Conservation (phyloP, 2,113 vertebrate genomes). For the Oreochromis aureus region DNA sequence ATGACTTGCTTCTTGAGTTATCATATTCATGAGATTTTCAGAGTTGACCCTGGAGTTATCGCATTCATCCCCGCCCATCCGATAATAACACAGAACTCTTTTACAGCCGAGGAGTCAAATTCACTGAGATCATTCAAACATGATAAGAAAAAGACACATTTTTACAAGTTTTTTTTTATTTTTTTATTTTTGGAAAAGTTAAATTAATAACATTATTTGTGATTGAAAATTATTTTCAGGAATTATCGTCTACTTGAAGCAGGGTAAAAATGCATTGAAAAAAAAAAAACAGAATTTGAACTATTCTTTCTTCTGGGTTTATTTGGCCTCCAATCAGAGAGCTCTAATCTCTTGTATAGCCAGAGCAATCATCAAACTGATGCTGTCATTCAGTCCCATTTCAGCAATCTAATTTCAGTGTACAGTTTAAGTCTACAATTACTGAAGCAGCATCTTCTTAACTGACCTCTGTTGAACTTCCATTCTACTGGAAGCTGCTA, state of each 20-base stretch:
- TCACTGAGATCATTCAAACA: not conserved
- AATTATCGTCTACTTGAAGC: not conserved
- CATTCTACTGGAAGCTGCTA: not conserved
- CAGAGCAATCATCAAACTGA: not conserved
- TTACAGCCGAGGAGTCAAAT: accelerated
- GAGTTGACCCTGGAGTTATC: not conserved
- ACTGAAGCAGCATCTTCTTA: not conserved
- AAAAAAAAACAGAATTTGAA: not conserved
- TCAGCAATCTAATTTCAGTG: not conserved
- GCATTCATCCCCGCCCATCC: not conserved
- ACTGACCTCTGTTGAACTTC: not conserved
- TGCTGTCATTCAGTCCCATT: not conserved
- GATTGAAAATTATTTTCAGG: not conserved
- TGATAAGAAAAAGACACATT: not conserved
- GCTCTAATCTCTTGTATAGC: not conserved
- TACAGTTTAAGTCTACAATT: not conserved
- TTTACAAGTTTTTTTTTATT: not conserved
- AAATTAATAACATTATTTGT: not conserved
- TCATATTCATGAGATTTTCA: not conserved
- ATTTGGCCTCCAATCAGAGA: not conserved
- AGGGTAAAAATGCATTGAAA: not conserved
- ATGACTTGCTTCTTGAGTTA: not conserved
- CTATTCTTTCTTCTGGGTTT: not conserved
- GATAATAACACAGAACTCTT: not conserved
- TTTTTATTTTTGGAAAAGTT: not conserved